A percentile compares a stretch with the other conserved stretches of the same genome.
Evolutionary conservation across 2,113 vertebrate species (phyloP).

Genomic region (Eurypyga helias): DNA sequence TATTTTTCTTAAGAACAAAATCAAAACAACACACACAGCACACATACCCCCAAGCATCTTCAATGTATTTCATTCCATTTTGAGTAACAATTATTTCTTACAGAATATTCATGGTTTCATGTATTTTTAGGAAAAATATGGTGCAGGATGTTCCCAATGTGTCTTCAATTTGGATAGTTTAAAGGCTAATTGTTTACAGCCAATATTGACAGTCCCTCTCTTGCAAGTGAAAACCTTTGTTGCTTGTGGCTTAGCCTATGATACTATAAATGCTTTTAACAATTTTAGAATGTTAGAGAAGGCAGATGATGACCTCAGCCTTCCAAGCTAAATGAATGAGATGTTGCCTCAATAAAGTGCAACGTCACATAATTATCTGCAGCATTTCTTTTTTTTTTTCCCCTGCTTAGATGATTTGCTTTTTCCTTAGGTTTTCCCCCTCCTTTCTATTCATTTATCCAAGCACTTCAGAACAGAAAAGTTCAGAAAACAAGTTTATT

Average conservation of each 20-base stretch:
- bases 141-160: background rate
- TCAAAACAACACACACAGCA: background rate
- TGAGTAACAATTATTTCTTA: background rate
- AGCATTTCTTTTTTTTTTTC: background rate
- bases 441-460: background rate
- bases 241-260: background rate
- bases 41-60: background rate
- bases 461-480: background rate
- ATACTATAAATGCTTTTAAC: background rate
- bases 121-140: background rate
- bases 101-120: background rate
- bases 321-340: background rate
- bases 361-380: background rate
- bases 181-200: background rate
- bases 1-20: background rate
- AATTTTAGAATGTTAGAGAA: background rate
- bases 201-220: background rate
- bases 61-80: background rate
- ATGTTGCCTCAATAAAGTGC: background rate
- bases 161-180: background rate
- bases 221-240: background rate
- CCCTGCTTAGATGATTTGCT: background rate
- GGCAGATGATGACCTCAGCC: background rate
- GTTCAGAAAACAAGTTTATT: background rate
- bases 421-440: background rate